Conservation (phyloP, 2,113 vertebrate genomes). For the Nothobranchius kuhntae region DNA sequence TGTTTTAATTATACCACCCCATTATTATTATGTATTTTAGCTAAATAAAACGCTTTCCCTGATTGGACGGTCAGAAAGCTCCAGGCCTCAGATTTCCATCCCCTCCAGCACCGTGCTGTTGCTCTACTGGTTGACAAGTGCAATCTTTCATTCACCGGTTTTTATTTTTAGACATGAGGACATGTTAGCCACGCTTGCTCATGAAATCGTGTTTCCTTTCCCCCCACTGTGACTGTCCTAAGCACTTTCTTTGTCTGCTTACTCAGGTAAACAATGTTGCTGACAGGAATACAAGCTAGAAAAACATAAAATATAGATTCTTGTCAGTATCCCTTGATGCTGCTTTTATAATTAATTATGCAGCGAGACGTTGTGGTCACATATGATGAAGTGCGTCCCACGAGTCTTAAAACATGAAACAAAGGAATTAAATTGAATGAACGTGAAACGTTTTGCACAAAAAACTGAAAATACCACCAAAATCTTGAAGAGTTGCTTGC, state of each 20-base stretch:
- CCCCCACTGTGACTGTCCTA: background rate
- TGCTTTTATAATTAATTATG: conserved; percentile 16
- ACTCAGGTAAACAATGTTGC: conserved; percentile 9
- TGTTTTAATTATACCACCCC: conserved; percentile 28
- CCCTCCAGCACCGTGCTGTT: conserved; percentile 8
- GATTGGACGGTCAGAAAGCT: conserved; percentile 44
- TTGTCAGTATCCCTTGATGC: background rate
- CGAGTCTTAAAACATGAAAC: too few relatives aligned
- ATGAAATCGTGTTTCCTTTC: conserved; percentile 34
- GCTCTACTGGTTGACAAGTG: background rate
- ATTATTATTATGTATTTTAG: background rate
- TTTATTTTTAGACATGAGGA: conserved; percentile 23
- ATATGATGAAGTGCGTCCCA: background rate
- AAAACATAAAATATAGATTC: background rate
- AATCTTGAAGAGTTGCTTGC: too few relatives aligned
- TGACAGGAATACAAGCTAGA: conserved; percentile 9
- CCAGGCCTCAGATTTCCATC: conserved; percentile 26
- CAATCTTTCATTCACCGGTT: conserved; percentile 9
- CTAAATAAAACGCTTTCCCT: conserved; percentile 46
- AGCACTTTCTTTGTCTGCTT: conserved; percentile 16
- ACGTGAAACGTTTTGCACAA: too few relatives aligned
- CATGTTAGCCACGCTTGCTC: conserved; percentile 26
- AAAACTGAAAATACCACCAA: too few relatives aligned
- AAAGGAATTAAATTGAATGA: too few relatives aligned
- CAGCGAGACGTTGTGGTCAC: background rate